Evolutionary conservation across 92 coral and sea anemone genomes (phyloP).

Genomic region (Epizoanthus fatuus): DNA sequence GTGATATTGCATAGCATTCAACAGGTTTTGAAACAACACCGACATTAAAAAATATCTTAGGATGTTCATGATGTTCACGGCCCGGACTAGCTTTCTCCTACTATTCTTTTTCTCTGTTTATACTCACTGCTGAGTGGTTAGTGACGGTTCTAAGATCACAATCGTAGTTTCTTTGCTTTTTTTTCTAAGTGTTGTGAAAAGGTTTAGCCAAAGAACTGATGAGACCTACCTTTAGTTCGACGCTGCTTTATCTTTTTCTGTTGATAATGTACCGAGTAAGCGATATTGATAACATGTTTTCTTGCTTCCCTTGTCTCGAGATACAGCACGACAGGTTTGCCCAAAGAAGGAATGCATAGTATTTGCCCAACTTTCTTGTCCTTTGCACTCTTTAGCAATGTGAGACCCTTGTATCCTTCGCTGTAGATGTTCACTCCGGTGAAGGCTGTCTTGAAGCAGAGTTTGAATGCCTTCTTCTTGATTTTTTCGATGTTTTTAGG

Average conservation of each 20-base stretch:
- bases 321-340: slow-evolving; percentile 68
- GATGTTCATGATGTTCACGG: no score
- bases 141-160: background rate
- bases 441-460: slow-evolving; percentile 77
- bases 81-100: no score
- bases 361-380: slow-evolving; percentile 57
- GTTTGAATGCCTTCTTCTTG: slow-evolving; percentile 68
- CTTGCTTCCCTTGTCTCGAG: slow-evolving; percentile 71
- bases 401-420: slow-evolving; percentile 64
- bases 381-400: slow-evolving; percentile 56
- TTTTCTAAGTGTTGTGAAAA: background rate
- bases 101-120: no score
- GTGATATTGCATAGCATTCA: no score
- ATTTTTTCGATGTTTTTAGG: slow-evolving; percentile 67
- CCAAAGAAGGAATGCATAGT: slow-evolving; percentile 69
- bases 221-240: slow-evolving; percentile 63
- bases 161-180: background rate
- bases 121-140: no score
- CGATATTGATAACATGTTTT: slow-evolving; percentile 47
- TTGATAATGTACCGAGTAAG: slow-evolving; percentile 67
- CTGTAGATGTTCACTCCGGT: slow-evolving; percentile 78
- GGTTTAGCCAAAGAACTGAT: background rate
- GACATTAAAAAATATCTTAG: no score
- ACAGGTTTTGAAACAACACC: no score
- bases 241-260: slow-evolving; percentile 67